Evolutionary conservation across 2,113 vertebrate species (phyloP), one percentile per base, ranked within the genome.

Genomic region (Corythornis cristatus): DNA sequence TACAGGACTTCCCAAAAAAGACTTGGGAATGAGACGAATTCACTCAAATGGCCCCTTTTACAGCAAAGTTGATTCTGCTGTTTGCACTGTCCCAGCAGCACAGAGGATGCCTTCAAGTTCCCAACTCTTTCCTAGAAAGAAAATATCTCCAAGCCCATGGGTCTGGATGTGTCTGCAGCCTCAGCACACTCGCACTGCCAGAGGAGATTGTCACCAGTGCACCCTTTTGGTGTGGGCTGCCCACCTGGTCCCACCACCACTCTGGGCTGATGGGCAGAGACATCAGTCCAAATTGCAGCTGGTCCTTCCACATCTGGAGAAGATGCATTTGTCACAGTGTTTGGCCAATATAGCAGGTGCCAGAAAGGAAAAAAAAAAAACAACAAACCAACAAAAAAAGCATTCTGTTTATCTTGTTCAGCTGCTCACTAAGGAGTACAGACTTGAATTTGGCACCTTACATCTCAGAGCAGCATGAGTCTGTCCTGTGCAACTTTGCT

Each of bases 391-490:
- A 10, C 9, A 37, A 37, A 37, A 37, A 37, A 37, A 37, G 37
- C 37, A 37, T 93, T 95, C 86, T 94, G 89, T 90, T 70, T 93
- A 66, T 94, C 18, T 71, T 58, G n/a, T 37, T 91, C 88, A 93
- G 65, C 89, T 83, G 75, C 83, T 80, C 1, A 0, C 68, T 50
- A 62, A 78, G 68, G 35, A 33, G 31, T 54, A 76, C 66, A 93
- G 95, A 83, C 84, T 89, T 92, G 88, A 90, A 75, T 73, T 95
- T 96, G 96, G 95, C 95, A 82, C 53, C 70, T 16, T 16, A 70
- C 20, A 51, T 7, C 60, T 42, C 66, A 60, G 64, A 51, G 23
- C 80, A 62, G 33, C 18, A 13, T 33, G 62, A 95, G 40, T 22
- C 88, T 77, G 46, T 48, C 56, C 71, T 35, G 50, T 5, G 20